These are phyloP conservation scores for Melanotaenia duboulayi DNA, from an alignment of 2,113 vertebrate genomes.

Conservation along the genomic window DNA sequence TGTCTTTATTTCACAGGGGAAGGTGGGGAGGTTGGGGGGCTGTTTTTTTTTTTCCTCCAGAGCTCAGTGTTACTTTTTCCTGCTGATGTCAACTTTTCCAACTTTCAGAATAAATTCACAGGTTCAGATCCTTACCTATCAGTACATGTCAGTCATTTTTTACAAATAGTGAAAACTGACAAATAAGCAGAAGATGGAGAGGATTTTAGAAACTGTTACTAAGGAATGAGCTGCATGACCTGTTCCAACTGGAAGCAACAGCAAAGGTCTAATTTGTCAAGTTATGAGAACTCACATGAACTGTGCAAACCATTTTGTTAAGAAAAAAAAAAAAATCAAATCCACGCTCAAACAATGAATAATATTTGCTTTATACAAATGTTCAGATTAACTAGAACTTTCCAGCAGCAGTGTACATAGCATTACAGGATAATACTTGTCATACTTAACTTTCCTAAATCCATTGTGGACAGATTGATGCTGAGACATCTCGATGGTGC, in stretches of 20 bases:
- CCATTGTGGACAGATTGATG: slow-evolving; percentile 66
- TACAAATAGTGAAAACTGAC: slow-evolving; percentile 36
- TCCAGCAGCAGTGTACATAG: slow-evolving; percentile 13
- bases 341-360: slow-evolving; percentile 38
- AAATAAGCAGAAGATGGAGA: slow-evolving; percentile 27
- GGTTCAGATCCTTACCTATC: slow-evolving; percentile 48
- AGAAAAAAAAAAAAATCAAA: slow-evolving; percentile 1
- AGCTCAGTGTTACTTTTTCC: slow-evolving; percentile 44
- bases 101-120: slow-evolving; percentile 23
- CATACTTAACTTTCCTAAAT: slow-evolving; percentile 45
- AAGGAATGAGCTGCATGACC: slow-evolving; percentile 36
- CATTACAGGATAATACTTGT: slow-evolving; percentile 48
- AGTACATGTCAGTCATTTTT: slow-evolving; percentile 53
- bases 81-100: slow-evolving; percentile 22
- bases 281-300: slow-evolving; percentile 33
- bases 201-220: slow-evolving; percentile 61
- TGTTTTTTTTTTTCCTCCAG: slow-evolving; percentile 47
- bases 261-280: slow-evolving; percentile 24
- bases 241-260: slow-evolving; percentile 38
- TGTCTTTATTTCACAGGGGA: slow-evolving; percentile 51
- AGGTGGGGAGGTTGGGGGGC: neutral
- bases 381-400: slow-evolving; percentile 30
- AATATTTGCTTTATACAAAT: slow-evolving; percentile 30
- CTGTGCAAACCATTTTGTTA: neutral
- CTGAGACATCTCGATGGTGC: slow-evolving; percentile 28